Percentiles rank a stretch among this genome's conserved stretches.
These are phyloP conservation scores for Mormoops blainvillei DNA, from an alignment of 2,113 vertebrate species.

Conservation along the genomic window DNA sequence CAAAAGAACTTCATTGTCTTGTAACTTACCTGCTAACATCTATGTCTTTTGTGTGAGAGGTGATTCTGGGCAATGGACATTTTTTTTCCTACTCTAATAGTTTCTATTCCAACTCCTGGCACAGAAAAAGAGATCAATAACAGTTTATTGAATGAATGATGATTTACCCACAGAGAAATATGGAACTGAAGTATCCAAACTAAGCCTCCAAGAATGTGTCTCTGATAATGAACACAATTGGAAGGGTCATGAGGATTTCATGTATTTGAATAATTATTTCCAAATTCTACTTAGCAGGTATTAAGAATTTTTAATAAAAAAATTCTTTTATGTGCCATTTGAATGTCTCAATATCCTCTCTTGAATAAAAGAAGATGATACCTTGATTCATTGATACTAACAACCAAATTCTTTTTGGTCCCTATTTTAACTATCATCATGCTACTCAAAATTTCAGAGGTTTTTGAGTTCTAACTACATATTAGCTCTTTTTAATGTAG, in stretches of 20 bases:
- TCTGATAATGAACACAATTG: not conserved
- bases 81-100: not conserved
- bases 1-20: not conserved
- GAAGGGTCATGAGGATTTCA: not conserved
- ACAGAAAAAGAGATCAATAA: not conserved
- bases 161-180: not conserved
- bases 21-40: not conserved
- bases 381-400: not conserved
- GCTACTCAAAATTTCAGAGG: not conserved
- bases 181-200: not conserved
- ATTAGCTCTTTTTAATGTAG: not conserved
- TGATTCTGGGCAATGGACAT: not conserved
- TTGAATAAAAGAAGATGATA: conserved; percentile 1
- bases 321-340: not conserved
- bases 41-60: not conserved
- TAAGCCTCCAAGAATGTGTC: not conserved
- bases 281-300: not conserved
- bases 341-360: not conserved
- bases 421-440: not conserved
- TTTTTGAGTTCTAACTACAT: not conserved
- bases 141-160: not conserved
- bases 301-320: not conserved
- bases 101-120: not conserved
- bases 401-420: not conserved
- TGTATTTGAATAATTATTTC: not conserved